A percentile compares a stretch with the other conserved stretches of the same genome.
These are phyloP conservation scores for Hemicrepidius hirtus DNA, from an alignment of 2,888 invertebrate species.

Conservation along the genomic window DNA sequence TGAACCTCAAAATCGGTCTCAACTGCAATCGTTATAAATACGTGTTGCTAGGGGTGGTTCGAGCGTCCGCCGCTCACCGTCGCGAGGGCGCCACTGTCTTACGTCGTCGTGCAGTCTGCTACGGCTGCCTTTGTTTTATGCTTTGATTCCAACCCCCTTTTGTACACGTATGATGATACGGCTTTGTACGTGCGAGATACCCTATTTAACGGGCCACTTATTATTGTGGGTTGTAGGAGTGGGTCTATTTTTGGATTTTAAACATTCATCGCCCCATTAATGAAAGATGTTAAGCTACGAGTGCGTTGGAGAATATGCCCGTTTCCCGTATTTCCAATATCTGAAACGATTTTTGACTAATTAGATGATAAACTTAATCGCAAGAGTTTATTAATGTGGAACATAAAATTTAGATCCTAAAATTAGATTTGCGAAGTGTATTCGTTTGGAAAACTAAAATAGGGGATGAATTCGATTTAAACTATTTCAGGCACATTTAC, in stretches of 20 bases:
- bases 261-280: slow-evolving; percentile 31
- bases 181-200: slow-evolving; percentile 43
- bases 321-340: slow-evolving; percentile 5
- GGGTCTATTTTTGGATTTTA: slow-evolving; percentile 44
- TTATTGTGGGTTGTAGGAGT: slow-evolving; percentile 45
- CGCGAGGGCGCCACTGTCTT: slow-evolving; percentile 56
- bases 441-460: too few relatives aligned
- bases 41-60: slow-evolving; percentile 55
- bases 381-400: not conserved
- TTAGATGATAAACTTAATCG: slow-evolving; percentile 6
- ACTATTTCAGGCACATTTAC: too few relatives aligned
- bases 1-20: slow-evolving; percentile 33
- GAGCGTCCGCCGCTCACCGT: slow-evolving; percentile 52
- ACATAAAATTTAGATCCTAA: too few relatives aligned
- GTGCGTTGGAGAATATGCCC: not conserved
- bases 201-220: slow-evolving; percentile 50
- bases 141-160: slow-evolving; percentile 42
- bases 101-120: slow-evolving; percentile 54
- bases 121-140: slow-evolving; percentile 41
- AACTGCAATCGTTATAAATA: slow-evolving; percentile 55
- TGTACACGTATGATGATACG: slow-evolving; percentile 36
- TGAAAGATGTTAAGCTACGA: slow-evolving; percentile 6
- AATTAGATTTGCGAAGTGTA: too few relatives aligned
- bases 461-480: too few relatives aligned
- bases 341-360: slow-evolving; percentile 33